A percentile compares a stretch with the other conserved stretches of the same genome.
Evolutionary conservation across 2,888 invertebrate species (phyloP).

Genomic region (Seira sanloemensis): DNA sequence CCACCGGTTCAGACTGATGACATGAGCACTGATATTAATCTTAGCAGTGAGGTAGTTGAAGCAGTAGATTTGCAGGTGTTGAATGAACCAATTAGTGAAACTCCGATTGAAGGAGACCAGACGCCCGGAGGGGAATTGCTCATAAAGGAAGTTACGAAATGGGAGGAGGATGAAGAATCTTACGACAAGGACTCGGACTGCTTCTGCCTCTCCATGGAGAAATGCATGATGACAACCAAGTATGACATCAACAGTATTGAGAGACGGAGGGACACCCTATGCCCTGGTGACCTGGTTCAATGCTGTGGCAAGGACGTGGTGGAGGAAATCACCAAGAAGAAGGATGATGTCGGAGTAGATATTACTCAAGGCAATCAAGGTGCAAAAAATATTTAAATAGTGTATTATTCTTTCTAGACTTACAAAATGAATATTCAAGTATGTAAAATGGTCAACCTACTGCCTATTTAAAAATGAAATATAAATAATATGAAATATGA

Average conservation of each 20-base stretch:
- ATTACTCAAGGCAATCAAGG: background rate
- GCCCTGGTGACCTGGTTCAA: conserved; percentile 64
- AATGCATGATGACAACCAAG: conserved; percentile 26
- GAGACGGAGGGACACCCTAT: conserved; percentile 58
- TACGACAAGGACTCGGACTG: conserved; percentile 45
- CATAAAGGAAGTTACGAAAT: conserved; percentile 48
- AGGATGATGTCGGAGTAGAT: conserved; percentile 14
- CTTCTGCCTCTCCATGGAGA: conserved; percentile 53
- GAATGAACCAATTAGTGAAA: too few relatives aligned
- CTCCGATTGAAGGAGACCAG: too few relatives aligned
- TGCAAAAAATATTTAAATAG: too few relatives aligned
- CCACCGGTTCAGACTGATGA: too few relatives aligned
- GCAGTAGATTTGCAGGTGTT: too few relatives aligned
- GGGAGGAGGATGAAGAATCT: conserved; percentile 19
- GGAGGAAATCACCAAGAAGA: conserved; percentile 40
- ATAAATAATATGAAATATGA: too few relatives aligned
- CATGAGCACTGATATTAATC: too few relatives aligned
- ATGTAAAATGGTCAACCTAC: too few relatives aligned
- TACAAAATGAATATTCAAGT: too few relatives aligned
- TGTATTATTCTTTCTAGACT: too few relatives aligned
- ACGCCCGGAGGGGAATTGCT: conserved; percentile 24
- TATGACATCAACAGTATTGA: conserved; percentile 28
- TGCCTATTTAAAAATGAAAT: too few relatives aligned
- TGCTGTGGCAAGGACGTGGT: conserved; percentile 66
- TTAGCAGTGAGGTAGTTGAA: too few relatives aligned